Conservation (phyloP, 1,140 invertebrate species). For the Pseudachorutes palmiensis region DNA sequence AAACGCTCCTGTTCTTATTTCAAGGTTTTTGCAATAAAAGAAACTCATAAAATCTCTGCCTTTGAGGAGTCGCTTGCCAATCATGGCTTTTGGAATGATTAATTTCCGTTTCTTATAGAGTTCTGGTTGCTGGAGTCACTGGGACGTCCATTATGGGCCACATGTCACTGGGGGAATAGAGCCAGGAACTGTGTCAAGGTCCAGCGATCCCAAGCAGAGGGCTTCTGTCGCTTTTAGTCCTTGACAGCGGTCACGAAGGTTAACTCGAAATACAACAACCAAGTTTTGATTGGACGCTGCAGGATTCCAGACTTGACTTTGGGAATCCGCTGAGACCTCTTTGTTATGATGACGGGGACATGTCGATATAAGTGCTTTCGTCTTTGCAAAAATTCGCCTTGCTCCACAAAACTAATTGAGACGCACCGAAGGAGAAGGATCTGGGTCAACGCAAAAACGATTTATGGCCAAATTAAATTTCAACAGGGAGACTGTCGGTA, state of each 20-base stretch:
- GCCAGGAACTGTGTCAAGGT: not conserved
- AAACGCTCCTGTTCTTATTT: not conserved
- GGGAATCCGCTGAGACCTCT: not conserved
- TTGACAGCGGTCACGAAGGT: not conserved
- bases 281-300: not conserved
- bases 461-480: not conserved
- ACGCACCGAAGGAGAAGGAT: not conserved
- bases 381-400: not conserved
- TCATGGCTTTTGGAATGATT: too few relatives aligned
- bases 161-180: not conserved
- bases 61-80: not conserved
- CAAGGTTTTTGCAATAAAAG: not conserved
- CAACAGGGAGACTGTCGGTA: too few relatives aligned
- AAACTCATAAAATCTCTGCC: not conserved
- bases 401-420: not conserved
- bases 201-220: not conserved
- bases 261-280: not conserved
- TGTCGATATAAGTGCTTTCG: too few relatives aligned
- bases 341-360: not conserved
- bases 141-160: too few relatives aligned
- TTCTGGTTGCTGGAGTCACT: not conserved
- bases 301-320: not conserved
- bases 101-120: not conserved
- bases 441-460: not conserved
- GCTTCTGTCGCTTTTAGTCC: not conserved